Evolutionary conservation across 2,797 vertebrate genomes (phyloP).

Genomic region (Microctenopoma lineatum): DNA sequence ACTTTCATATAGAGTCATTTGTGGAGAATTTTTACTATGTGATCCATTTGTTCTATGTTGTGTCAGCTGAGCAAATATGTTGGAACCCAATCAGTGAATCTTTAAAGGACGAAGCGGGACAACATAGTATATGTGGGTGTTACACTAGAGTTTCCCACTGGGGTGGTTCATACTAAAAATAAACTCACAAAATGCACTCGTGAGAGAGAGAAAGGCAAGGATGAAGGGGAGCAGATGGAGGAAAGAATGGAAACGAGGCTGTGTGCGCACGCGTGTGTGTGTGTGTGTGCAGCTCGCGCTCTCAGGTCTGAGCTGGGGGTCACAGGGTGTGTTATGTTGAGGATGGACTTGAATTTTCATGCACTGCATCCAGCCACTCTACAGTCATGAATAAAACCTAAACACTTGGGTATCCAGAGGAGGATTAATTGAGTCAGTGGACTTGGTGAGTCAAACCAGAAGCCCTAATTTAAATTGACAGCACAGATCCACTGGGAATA

Average conservation of each 20-base stretch:
- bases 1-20: background rate
- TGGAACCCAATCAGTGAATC: conserved; percentile 35
- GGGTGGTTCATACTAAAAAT: conserved; percentile 75
- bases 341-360: conserved; percentile 35
- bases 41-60: conserved; percentile 16
- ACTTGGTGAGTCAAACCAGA: conserved; percentile 66
- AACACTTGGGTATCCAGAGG: conserved; percentile 35
- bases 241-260: conserved; percentile 27
- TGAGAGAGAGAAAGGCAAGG: conserved; percentile 36
- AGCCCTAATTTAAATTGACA: conserved; percentile 62
- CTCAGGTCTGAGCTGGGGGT: conserved; percentile 19
- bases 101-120: conserved; percentile 36
- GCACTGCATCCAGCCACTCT: conserved; percentile 23
- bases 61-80: conserved; percentile 45
- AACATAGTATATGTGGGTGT: conserved; percentile 45
- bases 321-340: conserved; percentile 9
- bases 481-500: conserved; percentile 57
- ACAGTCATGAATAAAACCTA: conserved; percentile 41
- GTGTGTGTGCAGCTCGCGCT: conserved; percentile 7
- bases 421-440: conserved; percentile 65
- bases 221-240: conserved; percentile 58
- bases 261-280: background rate
- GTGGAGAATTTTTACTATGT: background rate
- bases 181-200: conserved; percentile 58
- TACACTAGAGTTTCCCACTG: conserved; percentile 58